phyloP scores from a whole-genome alignment of 2,888 invertebrate genomes.

The Platycnemis pennipes region DNA sequence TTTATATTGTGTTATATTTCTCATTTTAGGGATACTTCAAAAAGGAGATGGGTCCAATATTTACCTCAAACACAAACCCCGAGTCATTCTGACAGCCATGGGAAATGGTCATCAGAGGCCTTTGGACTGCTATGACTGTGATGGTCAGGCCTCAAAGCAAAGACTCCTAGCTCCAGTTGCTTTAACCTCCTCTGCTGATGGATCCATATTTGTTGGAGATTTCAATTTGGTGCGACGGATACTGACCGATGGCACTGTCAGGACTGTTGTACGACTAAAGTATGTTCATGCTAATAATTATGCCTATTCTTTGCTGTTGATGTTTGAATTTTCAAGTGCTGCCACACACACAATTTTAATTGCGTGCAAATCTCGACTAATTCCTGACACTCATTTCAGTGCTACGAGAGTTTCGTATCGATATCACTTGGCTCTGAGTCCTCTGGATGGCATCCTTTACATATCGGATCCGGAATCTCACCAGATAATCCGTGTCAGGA shows the following conservation, averaged over 20 bases:
- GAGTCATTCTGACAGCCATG: conserved; percentile 94
- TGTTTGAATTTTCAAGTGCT: no score
- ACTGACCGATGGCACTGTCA: conserved; percentile 90
- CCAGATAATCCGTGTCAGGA: conserved; percentile 93
- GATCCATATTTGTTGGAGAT: conserved; percentile 96
- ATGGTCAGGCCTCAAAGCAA: conserved; percentile 89
- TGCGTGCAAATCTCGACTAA: conserved; percentile 14
- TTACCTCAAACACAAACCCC: conserved; percentile 95
- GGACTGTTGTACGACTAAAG: conserved; percentile 90
- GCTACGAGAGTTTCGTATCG: conserved; percentile 96
- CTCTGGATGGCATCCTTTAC: conserved; percentile 95
- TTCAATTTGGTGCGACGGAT: conserved; percentile 96
- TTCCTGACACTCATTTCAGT: conserved; percentile 81
- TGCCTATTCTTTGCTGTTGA: no score
- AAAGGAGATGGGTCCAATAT: conserved; percentile 98
- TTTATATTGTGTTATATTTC: no score
- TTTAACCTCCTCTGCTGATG: conserved; percentile 94
- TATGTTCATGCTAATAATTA: conserved; percentile 79
- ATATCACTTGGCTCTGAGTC: conserved; percentile 97
- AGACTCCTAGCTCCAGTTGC: conserved; percentile 95
- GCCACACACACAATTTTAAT: no score
- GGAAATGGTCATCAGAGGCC: conserved; percentile 95
- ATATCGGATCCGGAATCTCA: conserved; percentile 98
- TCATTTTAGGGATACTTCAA: conserved; percentile 90
- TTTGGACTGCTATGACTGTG: conserved; percentile 90